Evolutionary conservation across 2,888 invertebrate species (phyloP), one percentile per base, ranked within the genome.

Genomic region (Neria commutata): DNA sequence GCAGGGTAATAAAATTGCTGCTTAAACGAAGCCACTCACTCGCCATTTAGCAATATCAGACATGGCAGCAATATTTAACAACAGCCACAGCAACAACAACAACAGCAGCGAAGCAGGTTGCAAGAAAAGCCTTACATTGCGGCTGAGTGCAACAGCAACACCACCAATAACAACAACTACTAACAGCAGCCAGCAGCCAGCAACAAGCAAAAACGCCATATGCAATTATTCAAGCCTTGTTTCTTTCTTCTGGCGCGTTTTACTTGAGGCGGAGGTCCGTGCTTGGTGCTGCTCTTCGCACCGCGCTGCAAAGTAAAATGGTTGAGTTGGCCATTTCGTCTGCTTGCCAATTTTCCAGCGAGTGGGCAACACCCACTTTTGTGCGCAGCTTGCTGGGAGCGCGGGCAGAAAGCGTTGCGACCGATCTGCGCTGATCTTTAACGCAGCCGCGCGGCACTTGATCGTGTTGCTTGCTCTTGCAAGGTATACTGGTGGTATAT

Each of bases 21-120:
- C 75, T 75, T 76, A 75, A 76, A 75, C 75, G 75, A 75, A 75
- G 73, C 76, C 75, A 75, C 76, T 75, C 75, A 76, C 70, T n/a
- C 75, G 76, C 76, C 75, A 75, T 76, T 75, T 75, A 75, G 76
- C 76, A 75, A 74, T 76, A 74, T 74, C 72, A 73, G 74, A 75
- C 74, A 74, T 73, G 74, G 71, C 73, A 71, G 71, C 69, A 71
- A 74, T 74, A 72, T 74, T 72, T 65, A 59, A 63, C 37, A 65
- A 50, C 56, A 53, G 24, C 51, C 48, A 50, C 50, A 29, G 16
- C 24, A 21, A 46, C 10, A 26, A 45, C 26, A 29, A 33, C 50
- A 29, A 21, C 14, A 23, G 14, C 24, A 52, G 37, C 49, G 3
- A 19, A 19, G 14, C 14, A 50, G 34, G 33, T n/a, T 16, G 17